Base-by-base conservation (phyloP, 2,113 vertebrate genomes). In the Salminus brasiliensis region DNA sequence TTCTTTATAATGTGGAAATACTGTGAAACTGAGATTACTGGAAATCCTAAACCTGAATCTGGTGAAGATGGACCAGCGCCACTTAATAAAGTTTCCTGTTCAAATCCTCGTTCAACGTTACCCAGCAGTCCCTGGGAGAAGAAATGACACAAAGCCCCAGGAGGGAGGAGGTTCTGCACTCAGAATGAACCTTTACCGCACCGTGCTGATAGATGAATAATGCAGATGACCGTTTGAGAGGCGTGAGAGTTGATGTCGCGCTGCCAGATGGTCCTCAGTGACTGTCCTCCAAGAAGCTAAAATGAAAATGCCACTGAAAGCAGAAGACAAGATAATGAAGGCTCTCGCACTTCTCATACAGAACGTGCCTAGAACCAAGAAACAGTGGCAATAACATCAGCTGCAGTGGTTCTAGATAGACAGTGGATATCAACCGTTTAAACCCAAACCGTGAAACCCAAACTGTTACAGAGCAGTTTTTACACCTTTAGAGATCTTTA, bases 181-280 rank as follows among this genome's bases (percentile, higher is more conserved):
- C 11, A 9, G n/a, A 66, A 59, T 69, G 27, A 36, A 53, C 49
- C 6, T 41, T 21, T 79, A 30, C 59, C 36, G 69, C 53, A 72
- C 23, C 25, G 57, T 36, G 62, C 80, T 63, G 57, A 57, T 30
- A 65, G 53, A 70, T 91, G 87, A 88, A 89, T 87, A 89, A 89
- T 89, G 86, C 85, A 89, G 86, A n/a, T n/a, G 69, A 88, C n/a
- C 63, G 41, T 25, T 30, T 15, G 63, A 82, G 62, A 18, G 78
- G 62, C 79, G 65, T 47, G 23, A 7, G 57, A 68, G 45, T 68
- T 66, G 53, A 72, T 11, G 45, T 36, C 53, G 36, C 47, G 2
- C 15, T 36, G 16, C 60, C 67, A 81, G 82, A 81, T 73, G 76
- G 78, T 74, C 52, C 49, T 81, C 49, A 13, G 34, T 23, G 55